phyloP scores from a whole-genome alignment of 2,888 invertebrate species.

The Nemotelus pantherinus region DNA sequence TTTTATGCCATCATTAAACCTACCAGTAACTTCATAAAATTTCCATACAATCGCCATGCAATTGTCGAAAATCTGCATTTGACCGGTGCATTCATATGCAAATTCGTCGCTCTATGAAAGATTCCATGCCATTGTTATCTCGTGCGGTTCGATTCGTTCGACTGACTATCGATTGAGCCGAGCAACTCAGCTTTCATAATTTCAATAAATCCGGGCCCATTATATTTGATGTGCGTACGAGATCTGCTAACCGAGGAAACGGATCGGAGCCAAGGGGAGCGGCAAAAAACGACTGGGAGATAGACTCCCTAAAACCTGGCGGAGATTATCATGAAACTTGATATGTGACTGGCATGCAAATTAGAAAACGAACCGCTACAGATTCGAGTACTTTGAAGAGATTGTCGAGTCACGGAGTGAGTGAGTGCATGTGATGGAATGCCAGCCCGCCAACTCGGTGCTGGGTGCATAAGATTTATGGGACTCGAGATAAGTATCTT shows the following conservation, averaged over 20 bases:
- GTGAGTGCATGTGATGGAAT: background rate
- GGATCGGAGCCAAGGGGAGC: background rate
- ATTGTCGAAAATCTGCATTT: slow-evolving; percentile 16
- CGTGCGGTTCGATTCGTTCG: background rate
- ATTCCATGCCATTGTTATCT: slow-evolving; percentile 1
- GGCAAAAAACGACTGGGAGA: background rate
- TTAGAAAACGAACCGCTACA: background rate
- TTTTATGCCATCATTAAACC: too few species aligned
- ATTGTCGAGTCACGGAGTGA: background rate
- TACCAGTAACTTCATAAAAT: too few species aligned
- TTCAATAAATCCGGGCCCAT: background rate
- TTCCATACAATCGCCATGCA: slow-evolving; percentile 1
- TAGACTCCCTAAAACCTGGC: background rate
- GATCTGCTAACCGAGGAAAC: background rate
- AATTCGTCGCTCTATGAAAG: background rate
- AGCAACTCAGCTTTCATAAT: background rate
- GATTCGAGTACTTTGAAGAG: background rate
- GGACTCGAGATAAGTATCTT: too few species aligned
- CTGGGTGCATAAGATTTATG: too few species aligned
- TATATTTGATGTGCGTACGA: slow-evolving; percentile 14
- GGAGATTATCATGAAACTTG: background rate
- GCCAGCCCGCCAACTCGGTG: background rate
- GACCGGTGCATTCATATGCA: slow-evolving; percentile 12
- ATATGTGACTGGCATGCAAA: slow-evolving; percentile 15
- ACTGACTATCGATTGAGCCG: background rate